A percentile compares a stretch with the other conserved stretches of the same genome.
These are phyloP conservation scores for Cotesia typhae DNA, from an alignment of 1,140 invertebrate species.

Conservation along the genomic window DNA sequence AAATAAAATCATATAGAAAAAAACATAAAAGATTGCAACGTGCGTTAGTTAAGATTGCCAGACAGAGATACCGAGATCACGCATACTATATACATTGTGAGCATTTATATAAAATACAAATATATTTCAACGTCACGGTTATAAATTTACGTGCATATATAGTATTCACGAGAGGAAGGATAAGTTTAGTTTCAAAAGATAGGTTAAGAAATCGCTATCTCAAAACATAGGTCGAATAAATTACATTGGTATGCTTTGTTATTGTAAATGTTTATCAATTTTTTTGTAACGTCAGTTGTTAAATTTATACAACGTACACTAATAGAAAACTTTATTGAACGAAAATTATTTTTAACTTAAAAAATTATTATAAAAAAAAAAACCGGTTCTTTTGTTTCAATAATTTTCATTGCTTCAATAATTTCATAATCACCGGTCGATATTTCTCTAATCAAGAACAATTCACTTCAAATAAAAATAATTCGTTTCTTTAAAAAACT, in stretches of 20 bases:
- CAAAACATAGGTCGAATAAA: not conserved
- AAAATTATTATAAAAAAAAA: no score
- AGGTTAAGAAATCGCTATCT: not conserved
- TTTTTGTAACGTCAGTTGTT: not conserved
- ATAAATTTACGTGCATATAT: conserved; percentile 3
- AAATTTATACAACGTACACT: no score
- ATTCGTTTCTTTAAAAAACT: no score
- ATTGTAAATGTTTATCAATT: not conserved
- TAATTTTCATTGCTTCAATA: no score
- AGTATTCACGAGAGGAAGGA: not conserved
- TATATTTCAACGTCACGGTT: conserved; percentile 26
- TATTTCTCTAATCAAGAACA: no score
- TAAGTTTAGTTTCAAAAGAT: not conserved
- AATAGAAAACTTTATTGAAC: no score
- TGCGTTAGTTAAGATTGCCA: conserved; percentile 50
- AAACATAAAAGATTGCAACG: not conserved
- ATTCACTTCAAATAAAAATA: no score
- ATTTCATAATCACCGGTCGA: no score
- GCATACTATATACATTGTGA: conserved; percentile 46
- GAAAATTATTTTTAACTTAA: no score
- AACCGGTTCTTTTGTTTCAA: no score
- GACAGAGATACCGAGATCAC: conserved; percentile 49
- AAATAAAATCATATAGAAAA: not conserved
- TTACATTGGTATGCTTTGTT: no score
- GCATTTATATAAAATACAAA: conserved; percentile 48